Evolutionary conservation across 2,113 vertebrate species (phyloP), one percentile per base, ranked within the genome.

Genomic region (Lipophrys pholis): DNA sequence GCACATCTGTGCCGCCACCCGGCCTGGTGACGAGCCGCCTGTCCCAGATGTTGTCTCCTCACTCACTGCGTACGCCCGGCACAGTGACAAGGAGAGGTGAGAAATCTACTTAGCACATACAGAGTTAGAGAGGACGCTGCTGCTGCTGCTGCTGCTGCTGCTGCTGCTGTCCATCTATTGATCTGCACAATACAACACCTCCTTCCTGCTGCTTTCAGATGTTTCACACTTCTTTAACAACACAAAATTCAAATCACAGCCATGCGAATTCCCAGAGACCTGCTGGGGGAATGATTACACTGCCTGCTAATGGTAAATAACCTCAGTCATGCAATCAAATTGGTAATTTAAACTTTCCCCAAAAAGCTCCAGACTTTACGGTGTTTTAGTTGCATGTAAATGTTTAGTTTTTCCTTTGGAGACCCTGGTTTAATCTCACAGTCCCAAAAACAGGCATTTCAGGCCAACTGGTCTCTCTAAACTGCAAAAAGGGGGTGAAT

Each of bases 1-100:
- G 21, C 21, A 30, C 21, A 30, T 30, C 21, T 30, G 21, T 30
- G 21, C 21, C 4, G 4, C 21, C 21, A 30, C 21, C 21, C 21
- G 4, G 21, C 4, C 21, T 30, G 21, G 21, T 30, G 21, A 30
- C 21, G 4, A 2, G 21, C 21, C 2, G 4, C 21, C 21, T 30
- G 21, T 30, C 70, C 68, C 80, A 71, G 87, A 81, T 81, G 83
- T 82, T 4, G 5, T 15, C 66, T 78, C 80, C 65, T 80, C 80
- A 72, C 79, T 63, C 55, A 70, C 16, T 60, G 39, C 1, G 3
- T 14, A 39, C 41, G 56, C 14, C 51, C 46, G 41, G 43, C 21
- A 43, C 69, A 36, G 53, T 55, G 10, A 56, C 14, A n/a, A 38
- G 49, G 39, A 17, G 51, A 54, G 59, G 72, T 68, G 76, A 72